Conservation (phyloP, 2,113 vertebrate genomes). For the Callospermophilus lateralis region DNA sequence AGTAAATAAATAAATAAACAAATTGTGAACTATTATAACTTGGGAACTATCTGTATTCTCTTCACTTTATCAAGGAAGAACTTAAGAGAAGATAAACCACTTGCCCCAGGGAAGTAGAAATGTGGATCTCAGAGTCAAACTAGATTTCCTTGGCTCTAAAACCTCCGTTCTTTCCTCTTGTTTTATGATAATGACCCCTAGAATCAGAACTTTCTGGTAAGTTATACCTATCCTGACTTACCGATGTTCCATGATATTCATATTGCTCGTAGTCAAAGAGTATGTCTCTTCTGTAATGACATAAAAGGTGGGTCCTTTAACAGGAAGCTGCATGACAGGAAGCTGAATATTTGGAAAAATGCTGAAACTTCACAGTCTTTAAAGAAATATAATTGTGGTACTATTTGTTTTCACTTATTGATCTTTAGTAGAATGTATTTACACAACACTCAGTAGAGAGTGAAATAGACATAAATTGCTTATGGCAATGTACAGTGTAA, state of each 20-base stretch:
- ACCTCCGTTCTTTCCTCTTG: neutral
- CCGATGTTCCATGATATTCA: conserved; percentile 98
- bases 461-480: neutral
- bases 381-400: neutral
- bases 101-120: neutral
- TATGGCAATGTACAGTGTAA: neutral
- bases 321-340: neutral
- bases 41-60: neutral
- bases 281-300: conserved; percentile 93
- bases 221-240: conserved; percentile 86
- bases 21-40: neutral
- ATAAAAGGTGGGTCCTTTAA: neutral
- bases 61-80: neutral
- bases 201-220: neutral
- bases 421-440: neutral
- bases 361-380: neutral
- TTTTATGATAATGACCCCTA: neutral
- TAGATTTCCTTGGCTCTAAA: neutral
- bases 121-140: neutral
- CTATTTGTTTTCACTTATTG: neutral
- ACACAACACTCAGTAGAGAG: neutral
- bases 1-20: neutral
- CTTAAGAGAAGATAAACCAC: neutral
- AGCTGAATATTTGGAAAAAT: neutral
- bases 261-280: conserved; percentile 99